Evolutionary conservation across 2,888 invertebrate species (phyloP), one percentile per base, ranked within the genome.

Genomic region (Desoria tigrina): DNA sequence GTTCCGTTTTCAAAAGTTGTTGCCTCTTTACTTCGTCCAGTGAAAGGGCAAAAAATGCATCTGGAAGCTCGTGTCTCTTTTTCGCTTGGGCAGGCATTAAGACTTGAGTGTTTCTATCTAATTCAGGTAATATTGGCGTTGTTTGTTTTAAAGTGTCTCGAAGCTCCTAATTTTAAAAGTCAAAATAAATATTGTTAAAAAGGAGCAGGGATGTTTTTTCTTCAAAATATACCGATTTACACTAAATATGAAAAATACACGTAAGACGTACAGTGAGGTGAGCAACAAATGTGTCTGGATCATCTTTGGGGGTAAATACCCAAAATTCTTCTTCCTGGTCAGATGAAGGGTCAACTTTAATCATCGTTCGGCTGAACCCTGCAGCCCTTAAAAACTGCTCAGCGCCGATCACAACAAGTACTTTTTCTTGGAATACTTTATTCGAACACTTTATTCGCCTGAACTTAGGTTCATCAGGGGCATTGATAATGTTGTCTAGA

Each of bases 101-200:
- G n/a, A 93, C 90, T 80, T 89, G 89, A n/a, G 90, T 79, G 79
- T 90, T 90, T 78, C 96, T 84, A 79, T 96, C 94, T 49, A 98
- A 80, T 79, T 92, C 90, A 7, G 95, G 82, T 27, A 86, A 86
- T 51, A 97, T 88, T 0, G 89, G 86, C 78, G 94, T 92, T 0
- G 92, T 90, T 37, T 87, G 85, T 57, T 86, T 85, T 0, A 96
- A 81, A 0, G 90, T 89, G 71, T 94, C 94, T 57, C 88, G 83
- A 60, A 94, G 79, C 24, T 86, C 84, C 83, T 87, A 80, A 2
- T n/a, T n/a, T n/a, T n/a, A 54, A 37, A 45, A 54, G 18, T 32
- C 32, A 21, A 27, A 55, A 24, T 23, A 53, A 18, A 53, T 9
- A 18, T n/a, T 16, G 11, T 49, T 7, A 49, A n/a, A n/a, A n/a